Evolutionary conservation across 2,113 vertebrate species (phyloP), one percentile per base, ranked within the genome.

Genomic region (Pyxicephalus adspersus): DNA sequence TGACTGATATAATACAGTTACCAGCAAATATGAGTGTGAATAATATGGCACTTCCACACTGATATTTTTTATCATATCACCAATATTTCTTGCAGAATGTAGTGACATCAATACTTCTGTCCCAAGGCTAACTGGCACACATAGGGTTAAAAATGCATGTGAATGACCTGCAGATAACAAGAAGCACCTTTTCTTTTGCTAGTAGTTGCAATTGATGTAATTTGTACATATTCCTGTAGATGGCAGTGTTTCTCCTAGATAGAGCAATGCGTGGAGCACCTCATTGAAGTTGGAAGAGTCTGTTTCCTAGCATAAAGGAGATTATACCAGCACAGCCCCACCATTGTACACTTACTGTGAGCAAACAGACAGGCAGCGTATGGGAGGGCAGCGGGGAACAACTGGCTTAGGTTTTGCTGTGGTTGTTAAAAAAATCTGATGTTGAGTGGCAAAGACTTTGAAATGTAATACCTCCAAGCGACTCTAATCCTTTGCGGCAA

Each of bases 171-270:
- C n/a, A n/a, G n/a, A n/a, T n/a, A n/a, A n/a, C n/a, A n/a, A n/a
- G n/a, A n/a, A n/a, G n/a, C n/a, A n/a, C n/a, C n/a, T n/a, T n/a
- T n/a, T n/a, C n/a, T n/a, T n/a, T n/a, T n/a, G n/a, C n/a, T n/a
- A n/a, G 2, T 31, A 61, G 17, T 25, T n/a, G 23, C 20, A 50
- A n/a, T 50, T 3, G 6, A 6, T 71, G 68, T 8, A 71, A 23
- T 80, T 31, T 45, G 31, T 18, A 15, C 0, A 45, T 6, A 78
- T 74, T 50, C 86, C 88, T 86, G 70, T 89, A 90, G 89, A 83
- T 89, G 89, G 88, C 89, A 87, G 84, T 86, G 83, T 89, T 84
- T 87, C 71, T 86, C 87, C 61, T 65, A 28, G 9, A 22, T 23
- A 65, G 81, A 75, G 75, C 78, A 20, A 17, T 16, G 29, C 6